These are phyloP conservation scores for Cranoglanis bouderius DNA, from an alignment of 2,113 vertebrate species.

Conservation along the genomic window DNA sequence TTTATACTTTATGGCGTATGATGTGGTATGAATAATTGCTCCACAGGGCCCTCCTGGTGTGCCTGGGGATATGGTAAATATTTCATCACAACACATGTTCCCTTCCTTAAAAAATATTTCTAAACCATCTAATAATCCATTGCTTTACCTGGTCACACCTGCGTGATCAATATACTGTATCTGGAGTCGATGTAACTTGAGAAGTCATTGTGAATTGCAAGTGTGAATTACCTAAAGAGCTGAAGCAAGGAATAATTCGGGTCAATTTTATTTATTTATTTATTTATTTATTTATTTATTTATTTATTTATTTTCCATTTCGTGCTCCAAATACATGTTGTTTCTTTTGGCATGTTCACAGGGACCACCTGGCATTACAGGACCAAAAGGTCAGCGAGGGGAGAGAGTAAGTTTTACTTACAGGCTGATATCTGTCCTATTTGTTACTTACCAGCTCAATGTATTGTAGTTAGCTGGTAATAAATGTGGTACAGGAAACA, in stretches of 20 bases:
- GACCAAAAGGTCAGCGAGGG: conserved; percentile 83
- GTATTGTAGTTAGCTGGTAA: neutral
- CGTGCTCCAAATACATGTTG: neutral
- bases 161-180: neutral
- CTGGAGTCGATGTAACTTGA: neutral
- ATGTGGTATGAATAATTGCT: neutral
- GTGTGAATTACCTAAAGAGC: neutral
- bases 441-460: neutral
- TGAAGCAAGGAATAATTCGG: neutral
- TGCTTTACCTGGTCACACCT: neutral
- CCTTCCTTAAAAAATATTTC: neutral
- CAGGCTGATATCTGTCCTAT: neutral
- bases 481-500: neutral
- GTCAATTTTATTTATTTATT: neutral
- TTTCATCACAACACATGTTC: neutral
- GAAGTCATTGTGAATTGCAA: neutral
- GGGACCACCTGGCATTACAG: conserved; percentile 79
- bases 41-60: conserved; percentile 77
- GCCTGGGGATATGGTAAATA: conserved; percentile 74
- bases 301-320: neutral
- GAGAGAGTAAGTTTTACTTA: conserved; percentile 78
- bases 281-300: neutral
- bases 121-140: neutral
- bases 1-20: neutral
- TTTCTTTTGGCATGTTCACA: conserved; percentile 50